Conservation (phyloP, 1,140 invertebrate species). For the Holotrichia oblita region DNA sequence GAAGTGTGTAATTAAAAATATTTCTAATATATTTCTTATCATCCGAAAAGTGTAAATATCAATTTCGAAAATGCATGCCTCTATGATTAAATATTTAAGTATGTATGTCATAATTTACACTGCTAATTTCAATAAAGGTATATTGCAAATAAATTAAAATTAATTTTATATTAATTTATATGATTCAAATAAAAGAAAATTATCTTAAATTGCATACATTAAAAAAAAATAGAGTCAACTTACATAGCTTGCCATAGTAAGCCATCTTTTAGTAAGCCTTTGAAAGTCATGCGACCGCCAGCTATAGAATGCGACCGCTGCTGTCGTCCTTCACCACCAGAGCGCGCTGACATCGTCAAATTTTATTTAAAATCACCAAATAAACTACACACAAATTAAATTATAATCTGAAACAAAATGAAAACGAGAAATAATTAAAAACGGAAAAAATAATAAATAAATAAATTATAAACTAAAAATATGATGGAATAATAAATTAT, state of each 20-base stretch:
- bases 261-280: conserved; percentile 42
- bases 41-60: not conserved
- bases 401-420: conserved; percentile 40
- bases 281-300: conserved; percentile 38
- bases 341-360: conserved; percentile 42
- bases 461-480: no score
- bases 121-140: no score
- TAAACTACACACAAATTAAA: conserved; percentile 26
- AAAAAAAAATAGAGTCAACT: conserved; percentile 32
- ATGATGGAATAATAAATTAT: no score
- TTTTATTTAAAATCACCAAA: not conserved
- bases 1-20: no score
- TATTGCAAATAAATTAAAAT: no score
- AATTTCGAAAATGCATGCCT: conserved; percentile 4
- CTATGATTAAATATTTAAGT: not conserved
- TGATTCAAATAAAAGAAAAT: no score
- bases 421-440: conserved; percentile 38
- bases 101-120: no score
- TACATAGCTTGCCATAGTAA: conserved; percentile 38
- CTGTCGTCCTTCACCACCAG: conserved; percentile 42
- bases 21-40: no score
- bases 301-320: conserved; percentile 37
- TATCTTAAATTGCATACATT: no score
- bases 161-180: no score
- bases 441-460: conserved; percentile 18